These are phyloP conservation scores for Colius striatus DNA, from an alignment of 2,113 vertebrate genomes.

Conservation along the genomic window DNA sequence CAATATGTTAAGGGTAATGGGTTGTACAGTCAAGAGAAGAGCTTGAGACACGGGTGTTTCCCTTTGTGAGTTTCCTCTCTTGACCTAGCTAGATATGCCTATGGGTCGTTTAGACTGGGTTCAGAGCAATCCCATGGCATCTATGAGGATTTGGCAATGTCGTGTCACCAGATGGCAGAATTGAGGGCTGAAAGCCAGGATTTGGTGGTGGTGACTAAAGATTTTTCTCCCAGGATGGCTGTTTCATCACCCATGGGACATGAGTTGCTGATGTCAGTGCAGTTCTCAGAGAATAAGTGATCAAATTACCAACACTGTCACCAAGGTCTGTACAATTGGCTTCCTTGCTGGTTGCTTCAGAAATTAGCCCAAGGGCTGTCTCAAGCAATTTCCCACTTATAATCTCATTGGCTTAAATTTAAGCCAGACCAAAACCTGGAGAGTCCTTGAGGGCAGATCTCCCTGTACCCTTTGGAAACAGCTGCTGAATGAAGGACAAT, in stretches of 20 bases:
- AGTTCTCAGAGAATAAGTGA: conserved; percentile 6
- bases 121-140: neutral
- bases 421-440: neutral
- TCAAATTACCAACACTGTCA: neutral
- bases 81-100: neutral
- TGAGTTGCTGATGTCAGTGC: neutral
- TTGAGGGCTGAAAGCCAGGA: neutral
- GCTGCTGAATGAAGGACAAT: neutral
- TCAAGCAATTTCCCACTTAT: neutral
- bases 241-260: neutral
- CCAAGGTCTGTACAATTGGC: neutral
- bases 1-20: neutral
- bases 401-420: neutral
- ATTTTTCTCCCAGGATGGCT: neutral
- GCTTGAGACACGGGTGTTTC: neutral
- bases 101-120: neutral
- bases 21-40: neutral
- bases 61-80: neutral
- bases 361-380: conserved; percentile 29
- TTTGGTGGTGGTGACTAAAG: neutral
- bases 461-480: neutral
- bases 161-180: conserved; percentile 4
- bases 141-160: neutral
- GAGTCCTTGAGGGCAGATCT: neutral
- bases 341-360: neutral